phyloP scores from a whole-genome alignment of 2,797 vertebrate species.

The Heteromormyrus szaboi region DNA sequence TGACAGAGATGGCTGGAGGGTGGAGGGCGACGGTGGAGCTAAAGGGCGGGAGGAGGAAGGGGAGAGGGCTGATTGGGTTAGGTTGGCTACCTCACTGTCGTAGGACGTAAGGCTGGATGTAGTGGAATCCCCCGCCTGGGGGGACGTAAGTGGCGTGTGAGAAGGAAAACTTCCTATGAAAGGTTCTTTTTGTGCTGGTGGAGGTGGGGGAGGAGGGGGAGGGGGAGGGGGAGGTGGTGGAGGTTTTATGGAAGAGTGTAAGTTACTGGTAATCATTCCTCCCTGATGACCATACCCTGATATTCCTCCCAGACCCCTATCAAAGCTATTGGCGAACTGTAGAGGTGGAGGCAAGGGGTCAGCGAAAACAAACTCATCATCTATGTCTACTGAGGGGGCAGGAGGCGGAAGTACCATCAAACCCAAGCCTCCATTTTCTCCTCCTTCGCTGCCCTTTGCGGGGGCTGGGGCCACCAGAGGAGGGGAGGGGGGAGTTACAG shows the following conservation, averaged over 20 bases:
- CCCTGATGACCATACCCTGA: conserved; percentile 37
- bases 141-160: conserved; percentile 45
- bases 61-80: conserved; percentile 74
- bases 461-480: conserved; percentile 50
- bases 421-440: conserved; percentile 54
- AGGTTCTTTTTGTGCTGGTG: conserved; percentile 20
- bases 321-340: conserved; percentile 85
- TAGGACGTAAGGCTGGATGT: conserved; percentile 87
- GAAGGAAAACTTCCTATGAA: conserved; percentile 15
- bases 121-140: conserved; percentile 77
- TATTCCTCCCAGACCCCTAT: conserved; percentile 42
- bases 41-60: conserved; percentile 58
- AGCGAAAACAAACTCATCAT: conserved; percentile 84
- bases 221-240: conserved; percentile 33
- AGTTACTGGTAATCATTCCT: conserved; percentile 20
- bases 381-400: conserved; percentile 79
- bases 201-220: conserved; percentile 30
- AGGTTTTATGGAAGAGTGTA: conserved; percentile 45
- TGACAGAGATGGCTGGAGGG: conserved; percentile 17
- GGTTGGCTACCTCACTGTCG: conserved; percentile 86
- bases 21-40: conserved; percentile 37
- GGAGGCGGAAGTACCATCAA: conserved; percentile 82
- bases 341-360: conserved; percentile 85
- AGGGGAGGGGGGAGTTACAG: conserved; percentile 47
- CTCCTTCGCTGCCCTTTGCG: conserved; percentile 36